A percentile compares a stretch with the other conserved stretches of the same genome.
Evolutionary conservation across 64 coral and sea anemone genomes (phyloP).

Genomic region (Montipora cactus): DNA sequence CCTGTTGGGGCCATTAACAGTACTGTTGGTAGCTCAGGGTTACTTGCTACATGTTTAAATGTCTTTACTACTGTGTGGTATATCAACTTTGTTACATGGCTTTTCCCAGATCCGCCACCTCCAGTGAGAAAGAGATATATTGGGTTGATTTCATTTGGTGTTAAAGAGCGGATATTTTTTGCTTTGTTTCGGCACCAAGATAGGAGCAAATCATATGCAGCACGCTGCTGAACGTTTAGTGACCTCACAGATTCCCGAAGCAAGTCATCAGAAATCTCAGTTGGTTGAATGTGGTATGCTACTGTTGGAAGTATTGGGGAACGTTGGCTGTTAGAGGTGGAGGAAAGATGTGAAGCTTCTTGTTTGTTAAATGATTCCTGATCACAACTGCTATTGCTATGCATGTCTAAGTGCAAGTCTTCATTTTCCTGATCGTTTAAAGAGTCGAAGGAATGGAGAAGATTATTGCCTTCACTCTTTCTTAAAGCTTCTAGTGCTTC

Average conservation of each 20-base stretch:
- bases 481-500: conserved; percentile 51
- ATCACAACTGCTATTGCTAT: background rate
- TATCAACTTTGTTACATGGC: conserved; percentile 55
- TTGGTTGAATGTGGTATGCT: background rate
- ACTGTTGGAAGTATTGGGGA: background rate
- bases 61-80: conserved; percentile 59
- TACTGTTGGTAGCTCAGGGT: conserved; percentile 46
- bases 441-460: conserved; percentile 48
- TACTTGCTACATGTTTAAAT: conserved; percentile 20
- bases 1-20: conserved; percentile 55
- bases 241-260: too few relatives aligned
- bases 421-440: conserved; percentile 56
- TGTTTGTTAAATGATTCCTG: conserved; percentile 49
- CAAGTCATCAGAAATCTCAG: too few relatives aligned
- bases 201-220: conserved; percentile 32
- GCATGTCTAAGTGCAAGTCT: conserved; percentile 21
- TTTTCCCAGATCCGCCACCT: conserved; percentile 41
- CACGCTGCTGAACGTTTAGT: too few relatives aligned
- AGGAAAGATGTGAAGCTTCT: conserved; percentile 19
- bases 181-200: conserved; percentile 26
- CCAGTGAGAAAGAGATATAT: conserved; percentile 41
- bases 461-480: conserved; percentile 46
- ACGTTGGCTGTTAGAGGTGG: background rate
- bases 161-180: conserved; percentile 23
- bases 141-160: conserved; percentile 25